These are phyloP conservation scores for Capitulum mitella DNA, from an alignment of 2,888 invertebrate species.

Conservation along the genomic window DNA sequence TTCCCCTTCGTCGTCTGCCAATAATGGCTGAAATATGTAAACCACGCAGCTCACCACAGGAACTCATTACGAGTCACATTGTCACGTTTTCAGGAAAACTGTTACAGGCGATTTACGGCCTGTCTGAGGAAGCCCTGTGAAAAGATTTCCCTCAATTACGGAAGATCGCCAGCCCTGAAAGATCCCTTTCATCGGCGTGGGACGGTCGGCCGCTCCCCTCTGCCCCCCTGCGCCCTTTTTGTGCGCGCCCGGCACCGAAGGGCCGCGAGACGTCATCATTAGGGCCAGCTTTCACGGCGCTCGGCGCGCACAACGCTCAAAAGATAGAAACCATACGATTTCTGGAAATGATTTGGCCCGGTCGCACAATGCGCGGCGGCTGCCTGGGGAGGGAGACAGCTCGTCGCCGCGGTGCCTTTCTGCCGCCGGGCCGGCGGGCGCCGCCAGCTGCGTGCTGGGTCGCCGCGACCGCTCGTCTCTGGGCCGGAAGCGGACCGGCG, in stretches of 20 bases:
- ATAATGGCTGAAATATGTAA: conserved; percentile 21
- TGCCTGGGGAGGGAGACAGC: background rate
- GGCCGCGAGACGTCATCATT: conserved; percentile 16
- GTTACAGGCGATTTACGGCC: conserved; percentile 10
- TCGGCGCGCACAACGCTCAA: background rate
- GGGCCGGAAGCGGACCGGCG: background rate
- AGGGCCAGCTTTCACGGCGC: background rate
- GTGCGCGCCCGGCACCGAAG: background rate
- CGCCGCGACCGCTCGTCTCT: background rate
- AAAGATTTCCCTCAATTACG: conserved; percentile 22
- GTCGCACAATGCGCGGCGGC: conserved; percentile 7
- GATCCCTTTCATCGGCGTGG: conserved; percentile 21
- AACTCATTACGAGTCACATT: conserved; percentile 15
- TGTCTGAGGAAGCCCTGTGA: background rate
- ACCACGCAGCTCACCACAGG: background rate
- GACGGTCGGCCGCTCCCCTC: background rate
- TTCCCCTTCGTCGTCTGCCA: background rate
- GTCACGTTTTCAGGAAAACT: conserved; percentile 20
- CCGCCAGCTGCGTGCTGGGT: background rate
- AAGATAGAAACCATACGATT: conserved; percentile 25
- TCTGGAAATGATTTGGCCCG: conserved; percentile 19
- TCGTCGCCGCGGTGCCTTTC: no score
- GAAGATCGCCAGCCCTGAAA: conserved; percentile 13
- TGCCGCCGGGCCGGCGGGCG: no score
- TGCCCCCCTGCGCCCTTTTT: conserved; percentile 14